Evolutionary conservation across 2,797 vertebrate genomes (phyloP).

Genomic region (Dryobates pubescens): DNA sequence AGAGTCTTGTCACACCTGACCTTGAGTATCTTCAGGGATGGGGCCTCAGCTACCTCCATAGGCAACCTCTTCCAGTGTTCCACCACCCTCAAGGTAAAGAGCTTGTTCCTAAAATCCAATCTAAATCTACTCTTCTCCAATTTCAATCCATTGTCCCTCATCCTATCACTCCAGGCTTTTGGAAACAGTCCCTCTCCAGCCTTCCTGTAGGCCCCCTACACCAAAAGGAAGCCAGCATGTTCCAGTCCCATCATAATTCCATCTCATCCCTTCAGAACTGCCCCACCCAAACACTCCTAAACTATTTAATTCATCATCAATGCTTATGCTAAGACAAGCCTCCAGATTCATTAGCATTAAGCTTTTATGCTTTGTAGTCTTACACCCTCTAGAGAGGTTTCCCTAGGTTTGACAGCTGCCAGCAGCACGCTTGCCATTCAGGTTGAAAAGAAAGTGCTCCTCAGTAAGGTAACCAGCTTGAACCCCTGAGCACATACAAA

Average conservation of each 20-base stretch:
- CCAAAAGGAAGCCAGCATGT: not conserved
- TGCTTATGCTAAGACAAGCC: not conserved
- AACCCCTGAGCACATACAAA: not conserved
- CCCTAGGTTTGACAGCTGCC: not conserved
- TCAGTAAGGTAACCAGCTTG: not conserved
- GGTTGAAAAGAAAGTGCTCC: not conserved
- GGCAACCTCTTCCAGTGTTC: too few relatives aligned
- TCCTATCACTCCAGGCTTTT: too few relatives aligned
- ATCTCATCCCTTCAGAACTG: not conserved
- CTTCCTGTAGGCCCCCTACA: not conserved
- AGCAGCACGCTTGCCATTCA: not conserved
- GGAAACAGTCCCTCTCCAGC: too few relatives aligned
- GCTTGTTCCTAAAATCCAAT: too few relatives aligned
- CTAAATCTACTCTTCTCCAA: too few relatives aligned
- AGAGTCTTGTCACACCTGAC: too few relatives aligned
- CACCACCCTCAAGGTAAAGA: too few relatives aligned
- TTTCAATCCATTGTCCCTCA: too few relatives aligned
- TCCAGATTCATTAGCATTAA: not conserved
- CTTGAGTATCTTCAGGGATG: too few relatives aligned
- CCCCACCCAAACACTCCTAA: not conserved
- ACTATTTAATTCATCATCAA: not conserved
- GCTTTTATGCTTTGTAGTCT: not conserved
- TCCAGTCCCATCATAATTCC: not conserved
- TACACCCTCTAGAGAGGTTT: not conserved
- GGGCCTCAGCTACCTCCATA: too few relatives aligned